Evolutionary conservation across 1,140 invertebrate species (phyloP).

Genomic region (Zelostemma sp.): DNA sequence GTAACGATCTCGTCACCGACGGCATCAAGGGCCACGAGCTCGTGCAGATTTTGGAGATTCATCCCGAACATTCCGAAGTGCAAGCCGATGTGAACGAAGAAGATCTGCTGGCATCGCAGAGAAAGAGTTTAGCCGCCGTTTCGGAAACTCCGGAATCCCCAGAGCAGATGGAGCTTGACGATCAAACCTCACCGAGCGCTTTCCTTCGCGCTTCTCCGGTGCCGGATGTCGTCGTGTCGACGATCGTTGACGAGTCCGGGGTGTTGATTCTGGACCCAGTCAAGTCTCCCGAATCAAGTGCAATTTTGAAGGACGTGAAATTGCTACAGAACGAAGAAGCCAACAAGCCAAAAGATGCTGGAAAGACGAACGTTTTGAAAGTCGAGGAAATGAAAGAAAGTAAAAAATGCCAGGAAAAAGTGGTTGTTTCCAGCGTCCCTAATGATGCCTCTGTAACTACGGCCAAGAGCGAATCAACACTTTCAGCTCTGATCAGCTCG

Average conservation of each 20-base stretch:
- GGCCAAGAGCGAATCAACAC: constrained; percentile 11
- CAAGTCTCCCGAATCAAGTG: constrained; percentile 70
- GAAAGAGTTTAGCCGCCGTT: constrained; percentile 59
- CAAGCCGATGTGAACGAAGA: constrained; percentile 54
- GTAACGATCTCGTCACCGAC: constrained; percentile 64
- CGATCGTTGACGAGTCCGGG: constrained; percentile 72
- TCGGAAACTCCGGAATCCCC: constrained; percentile 71
- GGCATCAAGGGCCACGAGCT: constrained; percentile 61
- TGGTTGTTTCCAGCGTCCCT: not conserved
- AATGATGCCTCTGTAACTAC: not conserved
- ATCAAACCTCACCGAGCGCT: constrained; percentile 66
- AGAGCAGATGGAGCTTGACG: constrained; percentile 69
- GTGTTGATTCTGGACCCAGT: constrained; percentile 75
- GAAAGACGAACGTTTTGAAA: not conserved
- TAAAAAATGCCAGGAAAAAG: not conserved
- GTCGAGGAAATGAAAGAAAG: not conserved
- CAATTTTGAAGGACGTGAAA: not conserved
- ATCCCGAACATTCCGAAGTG: constrained; percentile 54
- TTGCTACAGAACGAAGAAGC: not conserved
- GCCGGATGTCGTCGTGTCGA: constrained; percentile 65
- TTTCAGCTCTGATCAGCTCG: constrained; percentile 20
- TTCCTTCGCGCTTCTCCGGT: constrained; percentile 62
- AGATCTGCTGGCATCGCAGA: constrained; percentile 29
- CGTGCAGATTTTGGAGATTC: constrained; percentile 66
- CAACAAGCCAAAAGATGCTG: not conserved